Percentiles rank a stretch among this genome's conserved stretches.
These are phyloP conservation scores for Melanotaenia parkinsoni DNA, from an alignment of 2,797 vertebrate species.

Conservation along the genomic window DNA sequence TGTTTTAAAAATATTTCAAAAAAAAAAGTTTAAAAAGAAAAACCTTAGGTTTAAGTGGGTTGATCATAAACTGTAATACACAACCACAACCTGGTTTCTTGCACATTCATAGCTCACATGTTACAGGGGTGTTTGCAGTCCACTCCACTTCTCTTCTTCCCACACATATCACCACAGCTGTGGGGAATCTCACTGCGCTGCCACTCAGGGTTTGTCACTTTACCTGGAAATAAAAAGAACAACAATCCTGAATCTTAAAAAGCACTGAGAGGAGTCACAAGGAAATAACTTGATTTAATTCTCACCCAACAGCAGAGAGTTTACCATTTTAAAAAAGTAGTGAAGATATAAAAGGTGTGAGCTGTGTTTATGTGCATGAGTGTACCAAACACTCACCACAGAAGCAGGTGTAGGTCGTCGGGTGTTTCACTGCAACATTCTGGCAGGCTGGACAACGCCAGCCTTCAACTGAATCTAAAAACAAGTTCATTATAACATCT, in stretches of 20 bases:
- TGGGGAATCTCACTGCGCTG: conserved; percentile 98
- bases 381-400: conserved; percentile 87
- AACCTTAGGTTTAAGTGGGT: no score
- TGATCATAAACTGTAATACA: not conserved
- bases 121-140: conserved; percentile 97
- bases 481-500: not conserved
- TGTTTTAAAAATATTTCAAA: no score
- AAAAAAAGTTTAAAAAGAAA: no score
- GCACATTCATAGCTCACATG: conserved; percentile 86
- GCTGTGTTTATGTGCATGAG: not conserved
- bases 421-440: conserved; percentile 89
- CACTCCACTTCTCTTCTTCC: conserved; percentile 90
- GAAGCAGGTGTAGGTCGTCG: conserved; percentile 92
- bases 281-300: not conserved
- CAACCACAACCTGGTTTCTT: not conserved
- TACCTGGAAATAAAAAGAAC: conserved; percentile 80
- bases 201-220: conserved; percentile 97
- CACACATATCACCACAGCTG: conserved; percentile 98
- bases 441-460: conserved; percentile 99
- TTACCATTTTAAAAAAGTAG: not conserved
- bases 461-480: conserved; percentile 89
- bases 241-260: not conserved
- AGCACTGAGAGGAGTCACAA: no score
- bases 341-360: not conserved
- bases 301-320: not conserved